Evolutionary conservation across 2,888 invertebrate genomes (phyloP), one percentile per base, ranked within the genome.

Genomic region (Cybosia mesomella): DNA sequence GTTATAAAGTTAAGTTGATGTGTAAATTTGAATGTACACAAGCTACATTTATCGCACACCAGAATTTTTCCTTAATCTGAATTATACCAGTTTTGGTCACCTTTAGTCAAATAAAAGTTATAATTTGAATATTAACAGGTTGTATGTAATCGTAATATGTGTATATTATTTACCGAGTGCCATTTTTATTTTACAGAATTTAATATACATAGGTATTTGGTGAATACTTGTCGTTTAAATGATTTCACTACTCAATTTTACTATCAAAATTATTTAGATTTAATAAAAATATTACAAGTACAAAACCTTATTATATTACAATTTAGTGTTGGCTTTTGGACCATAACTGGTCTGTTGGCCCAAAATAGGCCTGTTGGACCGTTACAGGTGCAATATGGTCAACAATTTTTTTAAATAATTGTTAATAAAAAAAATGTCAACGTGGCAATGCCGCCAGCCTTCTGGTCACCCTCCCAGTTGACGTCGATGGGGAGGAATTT

Each of bases 91-190:
- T 34, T 7, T 10, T 10, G 34, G 8, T 10, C 34, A 7, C 18
- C 18, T 5, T 43, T 11, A 4, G 13, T 4, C 5, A 49, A 49
- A 49, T 49, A 49, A 49, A 49, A 49, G 18, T n/a, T n/a, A 2
- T 7, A 43, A 8, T n/a, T n/a, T 15, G 49, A 49, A 49, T 49
- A 49, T n/a, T 49, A 49, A 49, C 49, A 49, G 49, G 49, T n/a
- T 49, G 49, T 49, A 49, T 43, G 43, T 43, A 43, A 43, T 43
- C 43, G 43, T 57, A 57, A 66, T 60, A 39, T 58, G 54, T 60
- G 36, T 61, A 21, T 61, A 61, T 34, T 43, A 28, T 36, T n/a
- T 49, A 49, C 49, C n/a, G 49, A 49, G 49, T 49, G 49, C 49
- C 49, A 49, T 49, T n/a, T 49, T 49, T 55, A 34, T 43, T 58